These are phyloP conservation scores for Cisticola juncidis DNA, from an alignment of 2,113 vertebrate genomes.

Conservation along the genomic window DNA sequence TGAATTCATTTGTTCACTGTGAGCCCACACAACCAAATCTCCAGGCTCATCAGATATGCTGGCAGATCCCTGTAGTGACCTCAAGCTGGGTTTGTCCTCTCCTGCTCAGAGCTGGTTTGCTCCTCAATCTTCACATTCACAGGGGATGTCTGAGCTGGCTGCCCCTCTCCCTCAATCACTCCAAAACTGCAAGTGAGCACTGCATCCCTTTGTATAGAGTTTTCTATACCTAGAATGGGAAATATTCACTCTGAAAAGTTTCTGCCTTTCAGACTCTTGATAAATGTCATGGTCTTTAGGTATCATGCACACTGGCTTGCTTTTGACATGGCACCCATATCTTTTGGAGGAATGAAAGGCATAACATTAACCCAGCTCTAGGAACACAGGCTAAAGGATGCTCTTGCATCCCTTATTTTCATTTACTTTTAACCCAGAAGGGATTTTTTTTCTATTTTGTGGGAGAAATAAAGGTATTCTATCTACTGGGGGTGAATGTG, in stretches of 20 bases:
- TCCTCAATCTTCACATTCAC: neutral
- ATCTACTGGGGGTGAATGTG: neutral
- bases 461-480: neutral
- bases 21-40: neutral
- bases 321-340: neutral
- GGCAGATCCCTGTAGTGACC: neutral
- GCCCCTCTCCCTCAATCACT: neutral
- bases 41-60: neutral
- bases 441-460: neutral
- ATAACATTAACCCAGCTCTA: neutral
- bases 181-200: neutral
- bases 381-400: neutral
- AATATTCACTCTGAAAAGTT: neutral
- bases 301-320: neutral
- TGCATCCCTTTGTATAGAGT: neutral
- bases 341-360: neutral
- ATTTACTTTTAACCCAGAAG: neutral
- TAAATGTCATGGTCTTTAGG: neutral
- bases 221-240: neutral
- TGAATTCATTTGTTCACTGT: neutral
- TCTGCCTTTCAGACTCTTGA: neutral
- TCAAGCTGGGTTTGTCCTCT: neutral
- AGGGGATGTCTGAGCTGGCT: neutral
- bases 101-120: neutral
- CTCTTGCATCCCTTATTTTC: neutral